These are phyloP conservation scores for Pachymerium ferrugineum DNA, from an alignment of 2,888 invertebrate genomes.

Conservation along the genomic window DNA sequence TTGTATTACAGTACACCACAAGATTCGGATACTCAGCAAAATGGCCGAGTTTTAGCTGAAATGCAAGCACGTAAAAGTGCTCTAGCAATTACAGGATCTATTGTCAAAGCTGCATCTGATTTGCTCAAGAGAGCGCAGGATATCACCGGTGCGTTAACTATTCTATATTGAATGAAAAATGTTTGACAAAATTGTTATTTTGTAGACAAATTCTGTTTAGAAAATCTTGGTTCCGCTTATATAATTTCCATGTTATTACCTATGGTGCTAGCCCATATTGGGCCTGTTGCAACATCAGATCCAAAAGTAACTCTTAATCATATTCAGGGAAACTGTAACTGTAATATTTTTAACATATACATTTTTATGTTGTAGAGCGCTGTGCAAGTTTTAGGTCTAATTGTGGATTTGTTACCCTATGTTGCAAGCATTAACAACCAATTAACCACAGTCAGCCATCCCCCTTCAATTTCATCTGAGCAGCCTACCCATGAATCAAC, in stretches of 20 bases:
- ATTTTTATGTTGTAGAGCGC: slow-evolving; percentile 44
- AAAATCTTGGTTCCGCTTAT: slow-evolving; percentile 57
- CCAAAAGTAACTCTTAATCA: slow-evolving; percentile 50
- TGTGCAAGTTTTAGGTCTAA: slow-evolving; percentile 75
- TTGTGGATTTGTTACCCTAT: slow-evolving; percentile 82
- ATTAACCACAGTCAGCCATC: slow-evolving; percentile 43
- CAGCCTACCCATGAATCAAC: slow-evolving; percentile 41
- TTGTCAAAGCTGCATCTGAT: slow-evolving; percentile 58
- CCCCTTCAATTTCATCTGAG: slow-evolving; percentile 49
- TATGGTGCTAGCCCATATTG: slow-evolving; percentile 74
- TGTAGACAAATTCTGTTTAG: slow-evolving; percentile 43
- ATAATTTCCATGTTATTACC: slow-evolving; percentile 73
- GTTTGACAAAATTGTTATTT: slow-evolving; percentile 29
- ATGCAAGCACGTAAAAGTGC: slow-evolving; percentile 64
- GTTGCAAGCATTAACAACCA: slow-evolving; percentile 77
- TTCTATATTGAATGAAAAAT: background rate
- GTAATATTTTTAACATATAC: background rate
- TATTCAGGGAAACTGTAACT: too few species aligned
- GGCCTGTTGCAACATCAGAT: slow-evolving; percentile 72
- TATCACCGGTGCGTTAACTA: background rate
- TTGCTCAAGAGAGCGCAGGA: slow-evolving; percentile 30
- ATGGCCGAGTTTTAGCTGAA: slow-evolving; percentile 56
- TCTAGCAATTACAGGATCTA: slow-evolving; percentile 67
- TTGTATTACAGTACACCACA: slow-evolving; percentile 71
- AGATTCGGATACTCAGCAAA: slow-evolving; percentile 56